phyloP scores from a whole-genome alignment of 2,113 vertebrate genomes.

The Serranochromis macrocephalus region DNA sequence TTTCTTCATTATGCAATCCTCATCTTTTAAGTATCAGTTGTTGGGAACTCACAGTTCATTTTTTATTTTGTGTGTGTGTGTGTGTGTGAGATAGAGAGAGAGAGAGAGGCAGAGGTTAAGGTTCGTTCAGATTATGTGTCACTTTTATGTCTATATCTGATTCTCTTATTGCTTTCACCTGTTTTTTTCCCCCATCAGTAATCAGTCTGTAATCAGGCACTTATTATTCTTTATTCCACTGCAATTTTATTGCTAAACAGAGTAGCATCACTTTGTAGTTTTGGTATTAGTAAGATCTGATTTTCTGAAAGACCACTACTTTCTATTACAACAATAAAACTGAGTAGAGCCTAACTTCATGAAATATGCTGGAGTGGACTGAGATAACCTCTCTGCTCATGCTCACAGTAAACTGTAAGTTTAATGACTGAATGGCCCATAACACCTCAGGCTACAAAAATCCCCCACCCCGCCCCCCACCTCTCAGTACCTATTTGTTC shows the following conservation, averaged over 20 bases:
- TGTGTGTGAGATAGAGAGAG: not conserved
- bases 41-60: not conserved
- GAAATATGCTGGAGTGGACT: not conserved
- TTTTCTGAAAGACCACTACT: not conserved
- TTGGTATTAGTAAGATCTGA: not conserved
- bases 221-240: not conserved
- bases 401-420: not conserved
- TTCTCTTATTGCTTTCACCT: not conserved
- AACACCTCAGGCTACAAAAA: not conserved
- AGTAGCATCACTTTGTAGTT: not conserved
- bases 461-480: not conserved
- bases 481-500: not conserved
- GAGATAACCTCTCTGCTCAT: not conserved
- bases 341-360: not conserved
- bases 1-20: not conserved
- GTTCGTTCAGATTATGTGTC: not conserved
- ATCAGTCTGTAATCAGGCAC: not conserved
- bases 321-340: not conserved
- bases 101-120: not conserved
- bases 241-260: not conserved
- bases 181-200: not conserved
- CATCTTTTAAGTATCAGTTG: not conserved
- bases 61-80: not conserved
- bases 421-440: not conserved
- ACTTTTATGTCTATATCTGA: not conserved